Percentiles rank a stretch among this genome's conserved stretches.
These are phyloP conservation scores for Cheilosia urbana DNA, from an alignment of 2,888 invertebrate species.

Conservation along the genomic window DNA sequence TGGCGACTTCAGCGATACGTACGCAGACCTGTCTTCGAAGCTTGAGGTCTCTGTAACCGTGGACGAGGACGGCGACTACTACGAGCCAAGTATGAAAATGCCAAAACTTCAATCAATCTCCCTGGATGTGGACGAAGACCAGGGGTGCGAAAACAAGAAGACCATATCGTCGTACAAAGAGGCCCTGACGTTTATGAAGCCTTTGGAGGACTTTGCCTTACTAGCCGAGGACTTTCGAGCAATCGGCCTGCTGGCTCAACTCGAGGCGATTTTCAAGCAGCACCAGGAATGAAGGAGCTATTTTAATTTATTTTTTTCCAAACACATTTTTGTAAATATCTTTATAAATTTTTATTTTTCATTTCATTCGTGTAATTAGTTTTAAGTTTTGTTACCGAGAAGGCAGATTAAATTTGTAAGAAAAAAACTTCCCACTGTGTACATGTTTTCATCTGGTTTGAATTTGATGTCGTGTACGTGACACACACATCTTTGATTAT, in stretches of 20 bases:
- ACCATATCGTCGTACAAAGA: constrained; percentile 79
- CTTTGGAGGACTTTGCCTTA: constrained; percentile 81
- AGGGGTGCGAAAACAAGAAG: constrained; percentile 22
- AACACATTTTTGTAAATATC: constrained; percentile 33
- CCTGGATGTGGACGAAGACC: constrained; percentile 56
- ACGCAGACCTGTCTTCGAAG: constrained; percentile 59
- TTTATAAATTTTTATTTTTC: background rate
- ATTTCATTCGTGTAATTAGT: constrained; percentile 29
- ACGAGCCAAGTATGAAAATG: constrained; percentile 49
- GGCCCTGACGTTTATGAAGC: constrained; percentile 81
- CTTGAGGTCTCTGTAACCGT: constrained; percentile 68
- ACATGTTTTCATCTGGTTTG: background rate
- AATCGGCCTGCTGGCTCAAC: constrained; percentile 81
- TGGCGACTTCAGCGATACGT: constrained; percentile 63
- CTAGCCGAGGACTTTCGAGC: constrained; percentile 82
- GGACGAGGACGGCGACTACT: constrained; percentile 51
- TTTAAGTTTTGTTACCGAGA: constrained; percentile 40
- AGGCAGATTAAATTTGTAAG: constrained; percentile 41
- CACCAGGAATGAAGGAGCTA: constrained; percentile 8
- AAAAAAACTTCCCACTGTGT: background rate
- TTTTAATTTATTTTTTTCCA: background rate
- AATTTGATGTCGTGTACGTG: constrained; percentile 2
- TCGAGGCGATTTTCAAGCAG: constrained; percentile 78
- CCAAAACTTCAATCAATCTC: constrained; percentile 62
- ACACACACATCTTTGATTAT: constrained; percentile 27